Evolutionary conservation across 1,140 invertebrate species (phyloP), one percentile per base, ranked within the genome.

Genomic region (Zaprionus ornatus): DNA sequence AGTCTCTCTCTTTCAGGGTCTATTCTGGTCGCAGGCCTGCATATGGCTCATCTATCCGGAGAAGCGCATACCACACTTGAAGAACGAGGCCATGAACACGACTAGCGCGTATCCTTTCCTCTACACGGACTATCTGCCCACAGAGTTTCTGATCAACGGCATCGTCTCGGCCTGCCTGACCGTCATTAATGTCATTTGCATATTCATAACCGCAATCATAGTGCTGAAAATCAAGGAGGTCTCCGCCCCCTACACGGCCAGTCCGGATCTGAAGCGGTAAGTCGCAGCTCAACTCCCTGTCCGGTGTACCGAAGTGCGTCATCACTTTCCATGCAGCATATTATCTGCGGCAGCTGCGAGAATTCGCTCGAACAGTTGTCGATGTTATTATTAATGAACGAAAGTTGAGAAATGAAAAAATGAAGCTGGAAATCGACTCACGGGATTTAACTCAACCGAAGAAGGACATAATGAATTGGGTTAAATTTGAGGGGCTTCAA

Each of bases 141-240:
- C 95, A 13, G 97, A 98, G 90, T 96, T 96, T 87, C 94, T 95
- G 42, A 94, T 96, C 67, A 95, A 97, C 83, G 97, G 97, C 19
- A 95, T 96, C 50, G 95, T 97, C 32, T 97, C 96, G 84, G 95
- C 96, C 48, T 95, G 96, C 71, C 93, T 98, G 15, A 97, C 97
- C 1, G 93, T 97, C 27, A 93, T 98, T 5, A 98, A 98, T 91
- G 97, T 98, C 32, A 94, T 96, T 79, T 97, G 97, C 91, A 98
- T 98, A 83, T 96, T 98, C 81, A 94, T 97, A 73, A 96, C 96
- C 23, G 97, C 96, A 2, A 95, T 97, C 77, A 94, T 97, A 66
- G 95, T 97, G 19, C 90, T 98, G 23, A 97, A 97, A 94, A 96
- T 98, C 65, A 98, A 98, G 92, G 97, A 97, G 93, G 96, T 98